phyloP scores from a whole-genome alignment of 2,113 vertebrate species.

The Antechinus stuartii region DNA sequence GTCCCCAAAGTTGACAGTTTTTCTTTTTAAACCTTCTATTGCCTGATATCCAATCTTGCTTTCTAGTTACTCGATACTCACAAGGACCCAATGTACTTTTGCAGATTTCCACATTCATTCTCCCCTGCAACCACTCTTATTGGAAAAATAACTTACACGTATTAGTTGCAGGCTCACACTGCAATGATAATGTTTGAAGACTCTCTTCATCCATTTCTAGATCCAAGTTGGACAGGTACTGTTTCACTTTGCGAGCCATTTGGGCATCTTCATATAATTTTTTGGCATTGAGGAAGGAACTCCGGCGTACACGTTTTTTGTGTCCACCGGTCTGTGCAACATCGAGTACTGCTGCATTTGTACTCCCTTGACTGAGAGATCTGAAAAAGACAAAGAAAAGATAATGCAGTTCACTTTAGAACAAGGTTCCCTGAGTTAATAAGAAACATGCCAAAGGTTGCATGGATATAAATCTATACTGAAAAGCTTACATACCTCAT shows the following conservation, averaged over 20 bases:
- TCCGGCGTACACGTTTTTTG: slow-evolving; percentile 97
- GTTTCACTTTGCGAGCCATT: slow-evolving; percentile 98
- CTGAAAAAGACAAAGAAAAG: slow-evolving; percentile 81
- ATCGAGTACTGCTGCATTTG: slow-evolving; percentile 93
- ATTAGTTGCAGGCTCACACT: slow-evolving; percentile 96
- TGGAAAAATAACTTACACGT: slow-evolving; percentile 88
- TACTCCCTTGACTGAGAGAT: slow-evolving; percentile 97
- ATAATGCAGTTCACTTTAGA: slow-evolving; percentile 65
- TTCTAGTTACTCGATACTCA: background rate
- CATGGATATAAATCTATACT: slow-evolving; percentile 74
- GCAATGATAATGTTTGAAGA: slow-evolving; percentile 94
- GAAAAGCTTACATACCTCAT: slow-evolving; percentile 84
- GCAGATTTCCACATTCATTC: background rate
- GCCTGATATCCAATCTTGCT: background rate
- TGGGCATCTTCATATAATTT: slow-evolving; percentile 99
- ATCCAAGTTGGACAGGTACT: slow-evolving; percentile 95
- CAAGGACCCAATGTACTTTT: background rate
- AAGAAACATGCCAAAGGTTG: slow-evolving; percentile 66
- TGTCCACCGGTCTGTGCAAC: slow-evolving; percentile 95
- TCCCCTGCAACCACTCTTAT: fast-evolving
- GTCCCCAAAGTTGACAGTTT: background rate
- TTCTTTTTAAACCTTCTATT: background rate
- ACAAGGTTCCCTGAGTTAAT: fast-evolving
- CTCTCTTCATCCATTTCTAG: slow-evolving; percentile 97
- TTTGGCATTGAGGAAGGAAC: slow-evolving; percentile 99